Base-by-base conservation (phyloP, 1,140 invertebrate genomes). In the Orchesella cincta region DNA sequence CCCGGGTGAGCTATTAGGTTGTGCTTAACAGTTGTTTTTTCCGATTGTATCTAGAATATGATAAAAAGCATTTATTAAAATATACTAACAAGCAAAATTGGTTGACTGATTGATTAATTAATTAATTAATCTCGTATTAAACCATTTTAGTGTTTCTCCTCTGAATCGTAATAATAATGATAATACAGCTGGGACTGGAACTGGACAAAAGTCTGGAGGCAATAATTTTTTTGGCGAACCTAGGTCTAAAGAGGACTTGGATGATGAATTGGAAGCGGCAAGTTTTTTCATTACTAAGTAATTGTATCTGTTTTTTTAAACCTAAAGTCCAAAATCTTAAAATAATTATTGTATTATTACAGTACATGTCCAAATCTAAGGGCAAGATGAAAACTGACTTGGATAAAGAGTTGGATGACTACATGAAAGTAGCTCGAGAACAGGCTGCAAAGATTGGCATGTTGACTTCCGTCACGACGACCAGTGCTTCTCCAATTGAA, bases 281-380 rank as follows among this genome's bases (percentile, higher is more conserved):
- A 75, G 8, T 76, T 62, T 34, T 33, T 16, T 23, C n/a, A 33
- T 20, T 71, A 31, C 33, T 39, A 74, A 35, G 28, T n/a, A 1
- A 76, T 52, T 29, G 51, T 46, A 20, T 5, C 12, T n/a, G n/a
- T n/a, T n/a, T n/a, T n/a, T n/a, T n/a, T n/a, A n/a, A n/a, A n/a
- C n/a, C n/a, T n/a, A n/a, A n/a, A n/a, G n/a, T 33, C 16, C 18
- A 62, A 14, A 62, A 28, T 33, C 5, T 36, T 12, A 33, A 34
- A 35, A 31, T 2, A 36, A 39, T 33, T 36, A 31, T 34, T 35
- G 12, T 77, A 29, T 75, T 29, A n/a, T 74, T 77, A 1, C 62
- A 80, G 79, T 80, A 80, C 33, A 80, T 80, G 79, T 51, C 79
- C 33, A 73, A 80, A 74, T 75, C 79, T 0, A 80, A 75, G 64